Evolutionary conservation across 1,140 invertebrate genomes (phyloP).

Genomic region (Lasaia peninsularis): DNA sequence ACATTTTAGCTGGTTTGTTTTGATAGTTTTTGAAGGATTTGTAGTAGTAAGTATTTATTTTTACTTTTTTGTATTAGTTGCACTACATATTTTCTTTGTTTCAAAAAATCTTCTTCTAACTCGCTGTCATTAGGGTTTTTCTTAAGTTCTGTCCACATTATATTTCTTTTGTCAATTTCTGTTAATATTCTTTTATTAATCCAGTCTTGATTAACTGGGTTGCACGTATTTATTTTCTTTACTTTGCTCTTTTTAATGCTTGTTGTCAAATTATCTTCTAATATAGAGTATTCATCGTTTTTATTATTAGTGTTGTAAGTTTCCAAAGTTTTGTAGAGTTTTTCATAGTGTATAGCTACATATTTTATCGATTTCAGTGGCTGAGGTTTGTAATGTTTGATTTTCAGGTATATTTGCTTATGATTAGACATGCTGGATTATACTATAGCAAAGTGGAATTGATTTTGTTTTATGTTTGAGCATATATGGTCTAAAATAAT

Average conservation of each 20-base stretch:
- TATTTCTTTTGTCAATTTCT: not conserved
- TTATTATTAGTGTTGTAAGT: not conserved
- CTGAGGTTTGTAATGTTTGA: not conserved
- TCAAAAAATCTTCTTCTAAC: not conserved
- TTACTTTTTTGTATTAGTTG: not conserved
- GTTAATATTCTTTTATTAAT: not conserved
- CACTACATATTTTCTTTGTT: not conserved
- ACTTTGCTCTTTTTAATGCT: not conserved
- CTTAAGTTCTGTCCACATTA: not conserved
- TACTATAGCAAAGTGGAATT: conserved; percentile 8
- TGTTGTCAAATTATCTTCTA: not conserved
- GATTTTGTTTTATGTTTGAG: conserved; percentile 9
- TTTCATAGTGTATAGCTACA: not conserved
- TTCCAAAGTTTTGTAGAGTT: not conserved
- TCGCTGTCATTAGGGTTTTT: not conserved
- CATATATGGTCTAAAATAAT: not conserved
- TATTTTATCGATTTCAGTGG: not conserved
- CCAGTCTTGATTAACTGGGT: not conserved
- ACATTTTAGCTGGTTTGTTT: not conserved
- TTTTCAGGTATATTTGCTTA: conserved; percentile 15
- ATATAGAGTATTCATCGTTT: not conserved
- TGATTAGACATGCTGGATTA: conserved; percentile 11
- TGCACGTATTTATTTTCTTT: not conserved
- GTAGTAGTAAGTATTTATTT: not conserved
- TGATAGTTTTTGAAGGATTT: not conserved